Evolutionary conservation across 2,888 invertebrate genomes (phyloP).

Genomic region (Nephrocerus scutellatus): DNA sequence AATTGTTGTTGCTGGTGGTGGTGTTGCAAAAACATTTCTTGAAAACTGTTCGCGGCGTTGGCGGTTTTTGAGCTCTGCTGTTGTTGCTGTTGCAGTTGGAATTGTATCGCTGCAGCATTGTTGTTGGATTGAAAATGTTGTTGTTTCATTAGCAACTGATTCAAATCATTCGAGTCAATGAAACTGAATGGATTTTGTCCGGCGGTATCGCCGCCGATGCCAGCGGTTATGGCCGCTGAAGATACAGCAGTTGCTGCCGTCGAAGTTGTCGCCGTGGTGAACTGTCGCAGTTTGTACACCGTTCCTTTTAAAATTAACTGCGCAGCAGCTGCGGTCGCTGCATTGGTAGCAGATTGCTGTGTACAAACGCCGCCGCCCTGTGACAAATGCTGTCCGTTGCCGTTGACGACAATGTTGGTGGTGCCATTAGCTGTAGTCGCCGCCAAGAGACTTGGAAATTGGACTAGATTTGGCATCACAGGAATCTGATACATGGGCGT

Average conservation of each 20-base stretch:
- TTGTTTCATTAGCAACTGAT: slow-evolving; percentile 36
- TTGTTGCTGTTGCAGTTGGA: slow-evolving; percentile 21
- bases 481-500: slow-evolving; percentile 53
- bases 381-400: slow-evolving; percentile 25
- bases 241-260: slow-evolving; percentile 39
- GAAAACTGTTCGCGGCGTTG: slow-evolving; percentile 29
- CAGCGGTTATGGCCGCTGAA: slow-evolving; percentile 26
- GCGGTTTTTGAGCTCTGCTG: slow-evolving; percentile 21
- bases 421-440: slow-evolving; percentile 49
- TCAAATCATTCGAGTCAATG: slow-evolving; percentile 33
- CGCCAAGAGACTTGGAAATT: slow-evolving; percentile 57
- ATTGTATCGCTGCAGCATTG: slow-evolving; percentile 19
- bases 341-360: slow-evolving; percentile 29
- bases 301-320: slow-evolving; percentile 47
- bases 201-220: slow-evolving; percentile 15
- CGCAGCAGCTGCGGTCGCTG: slow-evolving; percentile 40
- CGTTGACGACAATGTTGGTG: slow-evolving; percentile 46
- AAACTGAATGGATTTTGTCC: slow-evolving; percentile 34
- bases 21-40: slow-evolving; percentile 32
- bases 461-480: slow-evolving; percentile 57
- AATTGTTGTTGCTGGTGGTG: slow-evolving; percentile 37
- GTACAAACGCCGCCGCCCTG: slow-evolving; percentile 25
- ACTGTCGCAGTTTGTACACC: slow-evolving; percentile 45
- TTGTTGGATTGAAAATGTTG: slow-evolving; percentile 26
- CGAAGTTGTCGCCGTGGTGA: slow-evolving; percentile 40